Evolutionary conservation across 2,888 invertebrate species (phyloP), one percentile per base, ranked within the genome.

Genomic region (Mesoligia furuncula): DNA sequence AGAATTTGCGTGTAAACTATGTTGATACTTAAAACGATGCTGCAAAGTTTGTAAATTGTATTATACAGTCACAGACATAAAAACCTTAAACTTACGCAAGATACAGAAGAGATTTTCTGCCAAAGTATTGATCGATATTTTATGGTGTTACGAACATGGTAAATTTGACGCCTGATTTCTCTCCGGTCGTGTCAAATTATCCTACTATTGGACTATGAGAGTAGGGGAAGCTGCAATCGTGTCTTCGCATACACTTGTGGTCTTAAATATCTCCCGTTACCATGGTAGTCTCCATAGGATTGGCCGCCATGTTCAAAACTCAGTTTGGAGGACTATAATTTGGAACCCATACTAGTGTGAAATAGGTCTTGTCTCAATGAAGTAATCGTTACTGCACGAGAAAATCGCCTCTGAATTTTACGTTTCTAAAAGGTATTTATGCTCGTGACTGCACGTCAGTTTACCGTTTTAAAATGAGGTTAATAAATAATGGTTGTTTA

Each of bases 401-500:
- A 24, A 48, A 67, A 45, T 27, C 3, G 1, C 20, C 45, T 67
- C 20, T 45, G 20, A 27, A 45, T 24, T 31, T 8, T 31, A 5
- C 31, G 11, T 36, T 24, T 5, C 20, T 36, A 11, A 8, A 62
- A 59, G 17, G 3, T 11, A 24, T 62, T 62, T 24, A 36, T 36
- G 11, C 2, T 13, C 6, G 36, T 11, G 62, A 36, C 24, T 62
- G 24, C 13, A 62, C 11, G 24, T 54, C 9, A 9, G 20, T 54
- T 54, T 11, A 24, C 13, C 20, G 7, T 69, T 51, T n/a, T 39
- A 59, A 39, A 59, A 39, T 59, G 7, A 54, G 17, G 51, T 39
- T 70, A 57, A 77, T 45, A 66, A 31, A 62, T 62, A 42, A 61
- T 24, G 9, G 20, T 45, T 17, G 81, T 88, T 91, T 84, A 97